Evolutionary conservation across 2,888 invertebrate species (phyloP).

Genomic region (Metellina segmentata): DNA sequence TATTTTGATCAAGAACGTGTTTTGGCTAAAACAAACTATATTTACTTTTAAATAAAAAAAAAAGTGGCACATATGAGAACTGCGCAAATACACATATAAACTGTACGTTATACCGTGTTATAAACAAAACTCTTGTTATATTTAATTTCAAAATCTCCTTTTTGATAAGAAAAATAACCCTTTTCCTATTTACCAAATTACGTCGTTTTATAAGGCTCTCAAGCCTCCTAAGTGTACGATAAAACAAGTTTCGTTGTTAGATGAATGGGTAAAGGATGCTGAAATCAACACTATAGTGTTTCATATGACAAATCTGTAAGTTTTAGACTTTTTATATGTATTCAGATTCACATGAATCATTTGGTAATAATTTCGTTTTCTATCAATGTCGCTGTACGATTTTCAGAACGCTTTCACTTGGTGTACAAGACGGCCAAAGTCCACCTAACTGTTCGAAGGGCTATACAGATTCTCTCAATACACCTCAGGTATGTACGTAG

Average conservation of each 20-base stretch:
- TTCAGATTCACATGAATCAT: not conserved
- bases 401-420: slow-evolving; percentile 68
- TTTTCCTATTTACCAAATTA: too few relatives aligned
- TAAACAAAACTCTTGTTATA: too few relatives aligned
- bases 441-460: slow-evolving; percentile 62
- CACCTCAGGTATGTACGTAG: slow-evolving; percentile 52
- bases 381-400: slow-evolving; percentile 11
- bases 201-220: not conserved
- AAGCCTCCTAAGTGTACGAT: not conserved
- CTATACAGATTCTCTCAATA: slow-evolving; percentile 49
- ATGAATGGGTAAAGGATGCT: not conserved
- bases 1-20: too few relatives aligned
- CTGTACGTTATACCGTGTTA: too few relatives aligned
- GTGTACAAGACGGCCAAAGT: slow-evolving; percentile 62
- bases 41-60: too few relatives aligned
- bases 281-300: not conserved
- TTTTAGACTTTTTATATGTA: not conserved
- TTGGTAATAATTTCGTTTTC: not conserved
- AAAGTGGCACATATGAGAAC: too few relatives aligned
- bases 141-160: too few relatives aligned
- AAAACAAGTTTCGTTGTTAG: not conserved
- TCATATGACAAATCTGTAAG: not conserved
- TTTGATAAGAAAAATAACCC: too few relatives aligned
- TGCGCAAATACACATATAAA: too few relatives aligned
- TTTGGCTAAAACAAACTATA: too few relatives aligned